Percentiles rank a stretch among this genome's conserved stretches.
phyloP scores from a whole-genome alignment of 2,888 invertebrate genomes.

The Cryptus armator region DNA sequence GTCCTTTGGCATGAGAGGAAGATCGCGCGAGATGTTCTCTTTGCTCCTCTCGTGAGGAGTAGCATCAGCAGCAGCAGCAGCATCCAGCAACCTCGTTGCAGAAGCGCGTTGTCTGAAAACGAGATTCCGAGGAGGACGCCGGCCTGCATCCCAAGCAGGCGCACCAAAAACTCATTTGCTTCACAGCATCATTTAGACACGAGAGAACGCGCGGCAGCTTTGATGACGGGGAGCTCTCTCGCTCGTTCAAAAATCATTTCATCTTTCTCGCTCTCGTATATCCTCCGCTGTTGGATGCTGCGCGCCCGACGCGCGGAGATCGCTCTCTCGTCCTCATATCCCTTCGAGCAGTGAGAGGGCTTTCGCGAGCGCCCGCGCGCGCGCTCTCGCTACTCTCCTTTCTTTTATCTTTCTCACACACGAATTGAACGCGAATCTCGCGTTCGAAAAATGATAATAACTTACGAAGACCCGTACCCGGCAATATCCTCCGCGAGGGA shows the following conservation, averaged over 20 bases:
- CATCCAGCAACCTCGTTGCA: slow-evolving; percentile 53
- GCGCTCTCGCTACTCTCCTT: neutral
- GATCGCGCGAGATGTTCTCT: slow-evolving; percentile 15
- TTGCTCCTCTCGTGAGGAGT: neutral
- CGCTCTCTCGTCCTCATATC: slow-evolving; percentile 18
- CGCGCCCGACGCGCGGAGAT: slow-evolving; percentile 1
- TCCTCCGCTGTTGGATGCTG: slow-evolving; percentile 4
- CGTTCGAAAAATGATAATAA: slow-evolving; percentile 37
- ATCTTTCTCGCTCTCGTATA: slow-evolving; percentile 10
- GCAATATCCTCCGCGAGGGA: slow-evolving; percentile 20
- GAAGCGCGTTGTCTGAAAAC: slow-evolving; percentile 70
- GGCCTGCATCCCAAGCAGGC: slow-evolving; percentile 74
- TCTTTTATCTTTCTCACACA: slow-evolving; percentile 46
- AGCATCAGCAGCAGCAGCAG: neutral
- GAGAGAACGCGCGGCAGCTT: slow-evolving; percentile 65
- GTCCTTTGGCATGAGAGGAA: slow-evolving; percentile 29
- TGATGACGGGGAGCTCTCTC: slow-evolving; percentile 47
- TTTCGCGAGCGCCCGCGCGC: slow-evolving; percentile 15
- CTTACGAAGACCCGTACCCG: neutral
- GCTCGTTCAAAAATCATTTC: slow-evolving; percentile 24
- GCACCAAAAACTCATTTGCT: slow-evolving; percentile 73
- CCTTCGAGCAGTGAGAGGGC: slow-evolving; percentile 15
- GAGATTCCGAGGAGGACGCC: slow-evolving; percentile 72
- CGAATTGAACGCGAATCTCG: slow-evolving; percentile 9
- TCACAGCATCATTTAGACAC: slow-evolving; percentile 71